These are phyloP conservation scores for Allygus modestus DNA, from an alignment of 2,888 invertebrate species.

Conservation along the genomic window DNA sequence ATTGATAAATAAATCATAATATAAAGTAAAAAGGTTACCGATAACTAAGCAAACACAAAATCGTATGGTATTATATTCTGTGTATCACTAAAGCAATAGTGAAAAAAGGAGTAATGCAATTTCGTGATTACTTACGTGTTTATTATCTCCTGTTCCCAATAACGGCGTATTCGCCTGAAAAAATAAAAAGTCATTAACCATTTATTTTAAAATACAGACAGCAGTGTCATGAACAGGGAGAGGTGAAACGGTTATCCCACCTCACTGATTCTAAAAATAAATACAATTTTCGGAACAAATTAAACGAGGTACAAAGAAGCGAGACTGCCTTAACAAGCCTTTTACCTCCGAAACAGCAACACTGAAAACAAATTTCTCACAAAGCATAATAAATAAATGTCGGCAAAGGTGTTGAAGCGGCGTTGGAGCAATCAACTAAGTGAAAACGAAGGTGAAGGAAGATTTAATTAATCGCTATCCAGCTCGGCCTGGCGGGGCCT, in stretches of 20 bases:
- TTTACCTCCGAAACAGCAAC: background rate
- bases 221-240: background rate
- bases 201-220: background rate
- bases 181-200: constrained; percentile 71
- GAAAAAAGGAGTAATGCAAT: too few species aligned
- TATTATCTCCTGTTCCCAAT: constrained; percentile 78
- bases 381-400: background rate
- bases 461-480: constrained; percentile 23
- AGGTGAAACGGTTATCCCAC: too few species aligned
- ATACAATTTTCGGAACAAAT: too few species aligned
- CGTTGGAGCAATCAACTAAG: background rate
- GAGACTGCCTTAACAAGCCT: background rate
- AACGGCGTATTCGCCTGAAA: constrained; percentile 85
- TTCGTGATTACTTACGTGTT: constrained; percentile 78
- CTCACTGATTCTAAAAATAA: too few species aligned
- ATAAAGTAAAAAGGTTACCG: too few species aligned
- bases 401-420: background rate
- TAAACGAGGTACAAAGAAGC: background rate
- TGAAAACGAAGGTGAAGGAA: constrained; percentile 37
- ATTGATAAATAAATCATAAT: too few species aligned
- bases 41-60: too few species aligned
- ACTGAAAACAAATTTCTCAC: background rate
- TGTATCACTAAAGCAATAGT: too few species aligned
- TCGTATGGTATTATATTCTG: too few species aligned
- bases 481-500: background rate